Conservation (phyloP, 2,113 vertebrate species). For the Lagopus muta region DNA sequence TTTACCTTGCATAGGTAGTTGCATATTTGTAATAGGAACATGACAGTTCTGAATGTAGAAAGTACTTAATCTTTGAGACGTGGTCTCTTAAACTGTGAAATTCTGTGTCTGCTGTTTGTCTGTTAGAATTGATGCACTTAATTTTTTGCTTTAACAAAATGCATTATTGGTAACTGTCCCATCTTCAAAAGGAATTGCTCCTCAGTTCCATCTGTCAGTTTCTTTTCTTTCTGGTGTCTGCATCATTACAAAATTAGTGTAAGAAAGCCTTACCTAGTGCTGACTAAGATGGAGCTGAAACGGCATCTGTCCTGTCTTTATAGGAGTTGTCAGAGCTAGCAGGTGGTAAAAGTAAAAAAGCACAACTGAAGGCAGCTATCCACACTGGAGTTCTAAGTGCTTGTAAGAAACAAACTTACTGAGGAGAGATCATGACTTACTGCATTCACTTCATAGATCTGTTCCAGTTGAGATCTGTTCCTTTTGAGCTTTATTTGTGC, state of each 20-base stretch:
- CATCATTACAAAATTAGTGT: neutral
- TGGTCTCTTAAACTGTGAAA: neutral
- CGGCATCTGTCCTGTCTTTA: neutral
- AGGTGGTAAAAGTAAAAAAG: neutral
- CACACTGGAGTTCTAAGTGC: rapidly evolving
- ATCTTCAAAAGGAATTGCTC: neutral
- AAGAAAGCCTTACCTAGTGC: neutral
- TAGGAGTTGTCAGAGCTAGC: neutral
- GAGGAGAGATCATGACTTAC: neutral
- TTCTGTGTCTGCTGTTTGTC: neutral
- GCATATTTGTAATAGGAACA: neutral
- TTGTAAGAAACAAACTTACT: neutral
- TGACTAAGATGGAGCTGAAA: neutral
- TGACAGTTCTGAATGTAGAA: neutral
- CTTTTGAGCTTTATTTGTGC: neutral
- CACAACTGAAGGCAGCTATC: neutral
- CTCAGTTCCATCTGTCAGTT: neutral
- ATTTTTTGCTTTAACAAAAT: neutral
- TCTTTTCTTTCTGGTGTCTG: neutral
- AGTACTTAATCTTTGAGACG: neutral
- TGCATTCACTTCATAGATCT: neutral
- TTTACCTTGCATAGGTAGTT: neutral
- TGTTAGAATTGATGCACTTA: rapidly evolving
- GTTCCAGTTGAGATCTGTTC: neutral
- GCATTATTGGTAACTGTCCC: neutral